Percentiles rank a stretch among this genome's conserved stretches.
Evolutionary conservation across 2,888 invertebrate genomes (phyloP).

Genomic region (Polietes domitor): DNA sequence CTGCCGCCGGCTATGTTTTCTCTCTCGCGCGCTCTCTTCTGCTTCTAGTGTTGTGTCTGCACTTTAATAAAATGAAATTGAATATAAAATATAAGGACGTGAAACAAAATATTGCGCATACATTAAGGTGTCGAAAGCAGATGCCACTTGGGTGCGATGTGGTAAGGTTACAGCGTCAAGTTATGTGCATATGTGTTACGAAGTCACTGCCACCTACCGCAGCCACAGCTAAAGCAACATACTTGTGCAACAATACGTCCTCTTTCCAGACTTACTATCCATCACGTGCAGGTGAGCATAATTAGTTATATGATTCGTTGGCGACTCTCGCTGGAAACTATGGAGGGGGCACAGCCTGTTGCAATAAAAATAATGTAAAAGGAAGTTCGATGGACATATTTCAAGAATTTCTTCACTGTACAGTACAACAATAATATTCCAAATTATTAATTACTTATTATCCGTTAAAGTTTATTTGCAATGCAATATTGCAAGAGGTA

Average conservation of each 20-base stretch:
- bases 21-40: conserved; percentile 19
- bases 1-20: conserved; percentile 35
- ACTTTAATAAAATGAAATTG: conserved; percentile 47
- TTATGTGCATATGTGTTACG: conserved; percentile 18
- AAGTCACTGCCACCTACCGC: conserved; percentile 17
- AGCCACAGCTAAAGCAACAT: conserved; percentile 9
- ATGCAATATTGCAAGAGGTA: too few species aligned
- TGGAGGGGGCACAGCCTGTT: too few species aligned
- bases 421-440: too few species aligned
- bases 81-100: conserved; percentile 20
- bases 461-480: too few species aligned
- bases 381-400: too few species aligned
- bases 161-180: conserved; percentile 51
- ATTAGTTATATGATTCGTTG: not conserved
- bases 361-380: too few species aligned
- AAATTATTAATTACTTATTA: too few species aligned
- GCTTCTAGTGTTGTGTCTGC: not conserved
- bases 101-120: conserved; percentile 57
- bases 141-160: conserved; percentile 61
- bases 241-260: not conserved
- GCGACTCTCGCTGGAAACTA: not conserved
- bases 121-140: conserved; percentile 67
- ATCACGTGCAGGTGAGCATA: not conserved
- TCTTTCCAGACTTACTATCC: not conserved
- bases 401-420: too few species aligned